phyloP scores from a whole-genome alignment of 2,888 invertebrate species.

The Dioctria linearis region DNA sequence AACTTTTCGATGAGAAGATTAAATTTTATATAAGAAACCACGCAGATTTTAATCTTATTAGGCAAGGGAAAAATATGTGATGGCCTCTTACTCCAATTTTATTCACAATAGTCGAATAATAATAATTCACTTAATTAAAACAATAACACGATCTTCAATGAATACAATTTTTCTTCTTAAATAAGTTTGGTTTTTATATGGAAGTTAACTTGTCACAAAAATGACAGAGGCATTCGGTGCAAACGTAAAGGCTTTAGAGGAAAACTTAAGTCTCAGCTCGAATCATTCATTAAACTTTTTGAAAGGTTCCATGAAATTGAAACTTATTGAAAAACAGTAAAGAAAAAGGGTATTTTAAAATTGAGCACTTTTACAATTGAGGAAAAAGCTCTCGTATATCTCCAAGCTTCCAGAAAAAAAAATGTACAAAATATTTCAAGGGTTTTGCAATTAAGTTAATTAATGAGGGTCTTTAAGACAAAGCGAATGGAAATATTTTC shows the following conservation, averaged over 20 bases:
- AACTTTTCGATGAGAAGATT: too few relatives aligned
- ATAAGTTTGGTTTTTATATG: too few relatives aligned
- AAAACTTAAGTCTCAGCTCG: conserved; percentile 24
- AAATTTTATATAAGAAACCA: too few relatives aligned
- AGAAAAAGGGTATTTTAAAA: conserved; percentile 17
- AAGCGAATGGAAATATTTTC: conserved; percentile 36
- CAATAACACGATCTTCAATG: too few relatives aligned
- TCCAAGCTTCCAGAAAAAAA: conserved; percentile 20
- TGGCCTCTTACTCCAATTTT: too few relatives aligned
- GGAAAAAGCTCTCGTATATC: conserved; percentile 10
- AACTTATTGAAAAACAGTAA: conserved; percentile 27
- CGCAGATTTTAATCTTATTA: too few relatives aligned
- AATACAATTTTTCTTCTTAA: too few relatives aligned
- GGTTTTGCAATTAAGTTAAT: conserved; percentile 49
- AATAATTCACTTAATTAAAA: too few relatives aligned
- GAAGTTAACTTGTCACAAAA: conserved; percentile 11
- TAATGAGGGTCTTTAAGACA: conserved; percentile 40
- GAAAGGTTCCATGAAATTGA: conserved; percentile 3
- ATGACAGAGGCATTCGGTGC: neutral
- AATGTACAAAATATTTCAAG: conserved; percentile 36
- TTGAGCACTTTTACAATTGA: conserved; percentile 42
- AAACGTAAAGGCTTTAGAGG: conserved; percentile 16
- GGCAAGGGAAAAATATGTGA: too few relatives aligned
- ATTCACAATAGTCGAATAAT: too few relatives aligned
- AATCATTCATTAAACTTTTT: conserved; percentile 43